Conservation (phyloP, 1,140 invertebrate species). For the Brachionus manjavacas region DNA sequence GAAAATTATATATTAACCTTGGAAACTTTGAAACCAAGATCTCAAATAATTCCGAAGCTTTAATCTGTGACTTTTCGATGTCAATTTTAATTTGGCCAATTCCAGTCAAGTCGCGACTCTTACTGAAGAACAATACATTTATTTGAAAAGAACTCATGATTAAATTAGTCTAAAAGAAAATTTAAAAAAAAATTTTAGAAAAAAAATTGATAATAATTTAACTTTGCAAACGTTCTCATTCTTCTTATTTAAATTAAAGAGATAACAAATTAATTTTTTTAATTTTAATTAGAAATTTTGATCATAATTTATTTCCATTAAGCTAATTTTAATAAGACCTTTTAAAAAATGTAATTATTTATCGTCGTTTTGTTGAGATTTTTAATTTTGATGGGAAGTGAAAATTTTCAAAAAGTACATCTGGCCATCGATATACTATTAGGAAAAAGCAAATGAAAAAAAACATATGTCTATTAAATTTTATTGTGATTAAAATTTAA, state of each 20-base stretch:
- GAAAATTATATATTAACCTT: constrained; percentile 40
- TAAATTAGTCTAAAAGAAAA: not conserved
- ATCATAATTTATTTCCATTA: not conserved
- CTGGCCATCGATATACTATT: not conserved
- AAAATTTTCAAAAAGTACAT: not conserved
- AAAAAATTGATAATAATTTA: not conserved
- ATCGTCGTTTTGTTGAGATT: not conserved
- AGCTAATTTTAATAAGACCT: not conserved
- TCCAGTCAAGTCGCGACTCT: constrained; percentile 73
- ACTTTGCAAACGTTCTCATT: not conserved
- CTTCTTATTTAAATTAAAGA: not conserved
- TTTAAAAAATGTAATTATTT: not conserved
- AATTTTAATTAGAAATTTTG: not conserved
- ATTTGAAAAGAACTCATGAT: constrained; percentile 50
- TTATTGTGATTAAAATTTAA: not conserved
- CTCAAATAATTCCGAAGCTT: constrained; percentile 60
- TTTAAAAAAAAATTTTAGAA: not conserved
- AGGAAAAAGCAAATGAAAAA: not conserved
- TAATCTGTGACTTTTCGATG: constrained; percentile 53
- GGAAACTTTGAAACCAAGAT: constrained; percentile 63
- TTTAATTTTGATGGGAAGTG: not conserved
- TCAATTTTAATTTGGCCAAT: constrained; percentile 53
- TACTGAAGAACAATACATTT: constrained; percentile 77
- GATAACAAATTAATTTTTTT: not conserved
- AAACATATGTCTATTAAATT: not conserved